phyloP scores from a whole-genome alignment of 2,888 invertebrate genomes.

The Cantharis rustica region DNA sequence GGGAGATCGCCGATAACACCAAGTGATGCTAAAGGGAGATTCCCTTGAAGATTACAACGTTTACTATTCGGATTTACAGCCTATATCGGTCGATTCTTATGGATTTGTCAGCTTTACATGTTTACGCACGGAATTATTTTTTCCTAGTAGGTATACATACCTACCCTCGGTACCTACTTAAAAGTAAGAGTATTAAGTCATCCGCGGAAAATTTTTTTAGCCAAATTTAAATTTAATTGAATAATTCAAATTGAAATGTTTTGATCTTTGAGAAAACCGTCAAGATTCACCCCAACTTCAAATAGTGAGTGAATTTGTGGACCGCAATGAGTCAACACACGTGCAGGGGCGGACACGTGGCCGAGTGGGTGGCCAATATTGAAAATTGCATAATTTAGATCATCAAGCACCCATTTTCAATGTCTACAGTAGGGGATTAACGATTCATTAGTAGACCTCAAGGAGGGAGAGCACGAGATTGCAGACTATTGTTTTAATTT shows the following conservation, averaged over 20 bases:
- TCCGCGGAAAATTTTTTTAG: neutral
- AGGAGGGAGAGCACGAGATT: neutral
- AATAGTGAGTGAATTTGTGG: conserved; percentile 55
- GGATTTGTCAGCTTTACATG: conserved; percentile 53
- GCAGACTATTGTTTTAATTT: conserved; percentile 20
- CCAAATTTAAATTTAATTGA: neutral
- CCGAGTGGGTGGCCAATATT: conserved; percentile 60
- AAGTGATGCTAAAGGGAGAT: conserved; percentile 42
- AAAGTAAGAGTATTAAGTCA: neutral
- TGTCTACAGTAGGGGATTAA: conserved; percentile 48
- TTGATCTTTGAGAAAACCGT: conserved; percentile 3
- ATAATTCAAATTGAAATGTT: neutral
- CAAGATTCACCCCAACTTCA: conserved; percentile 5
- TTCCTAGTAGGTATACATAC: conserved; percentile 25
- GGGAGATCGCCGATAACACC: conserved; percentile 42
- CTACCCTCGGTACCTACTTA: neutral
- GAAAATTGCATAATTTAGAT: conserved; percentile 60
- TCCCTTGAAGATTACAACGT: conserved; percentile 51
- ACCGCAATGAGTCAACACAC: conserved; percentile 59
- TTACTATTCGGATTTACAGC: conserved; percentile 55
- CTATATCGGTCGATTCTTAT: conserved; percentile 46
- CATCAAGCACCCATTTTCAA: conserved; percentile 51
- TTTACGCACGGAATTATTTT: conserved; percentile 49
- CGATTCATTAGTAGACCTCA: conserved; percentile 47
- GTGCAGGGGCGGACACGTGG: conserved; percentile 59